Evolutionary conservation across 2,797 vertebrate genomes (phyloP).

Genomic region (Pelodytes ibericus): DNA sequence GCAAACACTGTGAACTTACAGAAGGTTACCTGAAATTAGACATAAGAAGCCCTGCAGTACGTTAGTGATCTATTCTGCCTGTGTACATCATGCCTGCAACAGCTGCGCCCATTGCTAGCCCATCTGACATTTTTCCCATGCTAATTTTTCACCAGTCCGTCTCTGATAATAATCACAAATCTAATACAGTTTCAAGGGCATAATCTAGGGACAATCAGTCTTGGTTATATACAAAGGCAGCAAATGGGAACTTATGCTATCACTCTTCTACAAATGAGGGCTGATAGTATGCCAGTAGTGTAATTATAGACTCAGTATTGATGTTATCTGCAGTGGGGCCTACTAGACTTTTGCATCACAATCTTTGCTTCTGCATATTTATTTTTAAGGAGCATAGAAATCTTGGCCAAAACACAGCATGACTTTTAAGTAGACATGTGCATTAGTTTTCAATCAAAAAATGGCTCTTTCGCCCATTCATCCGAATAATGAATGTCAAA

Average conservation of each 20-base stretch:
- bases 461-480: too few relatives aligned
- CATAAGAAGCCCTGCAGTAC: constrained; percentile 31
- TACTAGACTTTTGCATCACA: too few relatives aligned
- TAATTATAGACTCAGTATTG: too few relatives aligned
- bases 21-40: constrained; percentile 49
- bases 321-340: too few relatives aligned
- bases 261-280: neutral
- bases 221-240: constrained; percentile 10
- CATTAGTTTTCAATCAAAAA: too few relatives aligned
- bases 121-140: constrained; percentile 44
- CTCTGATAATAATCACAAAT: constrained; percentile 12
- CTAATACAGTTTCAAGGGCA: constrained; percentile 29
- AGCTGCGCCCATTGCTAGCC: constrained; percentile 39
- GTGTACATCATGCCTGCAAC: constrained; percentile 34
- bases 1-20: neutral
- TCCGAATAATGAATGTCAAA: too few relatives aligned
- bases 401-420: too few relatives aligned
- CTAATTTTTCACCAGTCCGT: constrained; percentile 40
- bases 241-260: neutral
- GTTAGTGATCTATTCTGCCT: constrained; percentile 32
- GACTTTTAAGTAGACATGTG: too few relatives aligned
- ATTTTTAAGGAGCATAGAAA: too few relatives aligned
- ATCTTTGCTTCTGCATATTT: too few relatives aligned
- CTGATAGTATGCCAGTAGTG: too few relatives aligned
- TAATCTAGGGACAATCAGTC: neutral